Conservation (phyloP, 92 coral and sea anemone species). For the Actinostola sp. region DNA sequence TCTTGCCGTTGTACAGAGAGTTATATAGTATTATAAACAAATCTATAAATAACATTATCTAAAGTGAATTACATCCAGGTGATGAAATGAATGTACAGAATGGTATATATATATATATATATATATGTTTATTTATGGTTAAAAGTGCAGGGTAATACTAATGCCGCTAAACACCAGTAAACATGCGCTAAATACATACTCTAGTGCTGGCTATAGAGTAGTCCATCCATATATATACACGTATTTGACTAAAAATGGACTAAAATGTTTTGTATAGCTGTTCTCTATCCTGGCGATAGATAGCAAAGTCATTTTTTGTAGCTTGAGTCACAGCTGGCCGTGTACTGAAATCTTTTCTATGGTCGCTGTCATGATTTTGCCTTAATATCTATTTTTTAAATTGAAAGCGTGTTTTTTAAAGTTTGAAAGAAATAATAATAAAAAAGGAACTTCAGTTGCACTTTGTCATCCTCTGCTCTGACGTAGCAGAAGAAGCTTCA, state of each 20-base stretch:
- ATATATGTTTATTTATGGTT: conserved; percentile 9
- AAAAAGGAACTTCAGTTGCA: not conserved
- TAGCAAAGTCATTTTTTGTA: not conserved
- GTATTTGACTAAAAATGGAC: not conserved
- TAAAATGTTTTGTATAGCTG: not conserved
- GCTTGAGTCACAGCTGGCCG: not conserved
- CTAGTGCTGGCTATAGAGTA: not conserved
- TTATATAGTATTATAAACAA: conserved; percentile 10
- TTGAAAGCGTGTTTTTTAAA: not conserved
- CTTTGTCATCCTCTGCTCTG: not conserved
- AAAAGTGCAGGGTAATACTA: conserved; percentile 13
- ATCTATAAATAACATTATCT: conserved; percentile 3
- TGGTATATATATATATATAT: conserved; percentile 5
- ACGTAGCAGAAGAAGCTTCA: too few relatives aligned
- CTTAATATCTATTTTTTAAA: conserved; percentile 4
- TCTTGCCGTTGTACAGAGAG: conserved; percentile 7
- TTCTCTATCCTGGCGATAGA: conserved; percentile 15
- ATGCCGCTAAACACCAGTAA: conserved; percentile 4
- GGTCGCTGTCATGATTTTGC: not conserved
- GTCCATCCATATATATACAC: not conserved
- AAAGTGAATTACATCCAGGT: conserved; percentile 1
- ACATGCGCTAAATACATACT: not conserved
- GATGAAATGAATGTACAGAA: conserved; percentile 5
- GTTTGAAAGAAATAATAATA: not conserved
- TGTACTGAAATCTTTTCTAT: not conserved